Conservation (phyloP, 2,888 invertebrate genomes). For the Galerucella calmariensis region DNA sequence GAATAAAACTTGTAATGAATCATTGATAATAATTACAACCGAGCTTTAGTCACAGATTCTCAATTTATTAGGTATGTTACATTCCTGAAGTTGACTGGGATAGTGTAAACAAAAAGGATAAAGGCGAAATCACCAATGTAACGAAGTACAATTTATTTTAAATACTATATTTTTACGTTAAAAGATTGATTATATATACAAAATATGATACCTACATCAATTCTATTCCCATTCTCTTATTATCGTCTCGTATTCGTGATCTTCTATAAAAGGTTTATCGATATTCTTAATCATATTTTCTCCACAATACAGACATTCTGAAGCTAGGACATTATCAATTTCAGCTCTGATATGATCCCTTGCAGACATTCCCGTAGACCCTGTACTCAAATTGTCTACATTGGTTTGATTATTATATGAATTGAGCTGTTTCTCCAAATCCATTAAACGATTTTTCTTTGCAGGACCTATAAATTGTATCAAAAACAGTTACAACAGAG, state of each 20-base stretch:
- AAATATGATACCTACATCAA: background rate
- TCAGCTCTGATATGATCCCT: constrained; percentile 80
- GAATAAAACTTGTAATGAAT: too few relatives aligned
- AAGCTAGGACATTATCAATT: constrained; percentile 89
- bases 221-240: constrained; percentile 85
- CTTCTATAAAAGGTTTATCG: constrained; percentile 88
- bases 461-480: constrained; percentile 65
- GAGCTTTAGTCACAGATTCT: too few relatives aligned
- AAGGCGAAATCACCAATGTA: too few relatives aligned
- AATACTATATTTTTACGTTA: too few relatives aligned
- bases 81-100: too few relatives aligned
- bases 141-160: too few relatives aligned
- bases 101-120: too few relatives aligned
- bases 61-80: too few relatives aligned
- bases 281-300: constrained; percentile 91
- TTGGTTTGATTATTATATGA: constrained; percentile 68
- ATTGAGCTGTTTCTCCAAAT: constrained; percentile 73
- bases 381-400: constrained; percentile 67
- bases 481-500: background rate
- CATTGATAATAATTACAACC: too few relatives aligned
- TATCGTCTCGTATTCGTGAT: constrained; percentile 83
- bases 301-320: constrained; percentile 94
- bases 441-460: constrained; percentile 72
- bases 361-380: constrained; percentile 68
- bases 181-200: too few relatives aligned